Evolutionary conservation across 1,140 invertebrate genomes (phyloP).

Genomic region (Varroa destructor): DNA sequence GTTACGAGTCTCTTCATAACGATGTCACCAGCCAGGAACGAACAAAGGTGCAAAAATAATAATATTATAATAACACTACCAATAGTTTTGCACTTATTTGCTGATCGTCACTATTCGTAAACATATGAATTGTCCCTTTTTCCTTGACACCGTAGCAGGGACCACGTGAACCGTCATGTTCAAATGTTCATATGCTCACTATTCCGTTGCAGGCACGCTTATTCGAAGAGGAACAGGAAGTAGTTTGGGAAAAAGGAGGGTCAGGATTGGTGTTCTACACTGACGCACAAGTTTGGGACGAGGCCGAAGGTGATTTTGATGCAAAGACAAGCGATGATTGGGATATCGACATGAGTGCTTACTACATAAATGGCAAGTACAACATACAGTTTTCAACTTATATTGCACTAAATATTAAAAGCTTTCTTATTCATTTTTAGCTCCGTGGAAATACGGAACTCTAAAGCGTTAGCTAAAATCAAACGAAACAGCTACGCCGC

Average conservation of each 20-base stretch:
- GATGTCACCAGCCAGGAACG: slow-evolving; percentile 47
- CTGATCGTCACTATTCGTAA: background rate
- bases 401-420: slow-evolving; percentile 4
- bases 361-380: slow-evolving; percentile 42
- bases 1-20: slow-evolving; percentile 49
- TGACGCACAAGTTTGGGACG: slow-evolving; percentile 49
- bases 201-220: slow-evolving; percentile 40
- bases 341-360: slow-evolving; percentile 50
- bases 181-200: slow-evolving; percentile 32
- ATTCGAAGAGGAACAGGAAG: slow-evolving; percentile 50
- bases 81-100: slow-evolving; percentile 2
- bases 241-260: slow-evolving; percentile 53
- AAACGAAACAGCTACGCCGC: background rate
- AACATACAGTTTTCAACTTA: background rate
- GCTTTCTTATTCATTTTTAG: slow-evolving; percentile 29
- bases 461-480: background rate
- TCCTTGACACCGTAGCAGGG: too few relatives aligned
- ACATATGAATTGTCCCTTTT: too few relatives aligned
- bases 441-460: slow-evolving; percentile 25
- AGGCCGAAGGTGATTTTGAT: slow-evolving; percentile 47
- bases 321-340: slow-evolving; percentile 50
- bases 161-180: too few relatives aligned
- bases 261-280: slow-evolving; percentile 52
- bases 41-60: slow-evolving; percentile 35
- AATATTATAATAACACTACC: slow-evolving; percentile 33